Conservation (phyloP, 2,888 invertebrate genomes). For the Perdita meconis region DNA sequence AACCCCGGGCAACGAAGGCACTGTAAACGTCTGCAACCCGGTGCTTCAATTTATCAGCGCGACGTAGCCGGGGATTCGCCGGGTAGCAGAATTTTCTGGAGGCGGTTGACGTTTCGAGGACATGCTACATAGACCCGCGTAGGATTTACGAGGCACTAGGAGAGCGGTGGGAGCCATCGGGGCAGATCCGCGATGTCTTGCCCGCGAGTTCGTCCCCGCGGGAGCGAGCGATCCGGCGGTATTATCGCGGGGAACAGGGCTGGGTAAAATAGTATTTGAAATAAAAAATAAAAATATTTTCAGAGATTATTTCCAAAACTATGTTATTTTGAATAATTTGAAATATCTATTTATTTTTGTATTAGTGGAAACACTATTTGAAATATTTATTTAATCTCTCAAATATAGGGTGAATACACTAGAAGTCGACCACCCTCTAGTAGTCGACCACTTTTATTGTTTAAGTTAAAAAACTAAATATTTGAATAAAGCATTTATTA, state of each 20-base stretch:
- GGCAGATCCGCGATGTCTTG: constrained; percentile 36
- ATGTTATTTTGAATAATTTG: no score
- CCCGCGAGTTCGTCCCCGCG: constrained; percentile 30
- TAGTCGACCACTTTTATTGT: no score
- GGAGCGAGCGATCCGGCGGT: constrained; percentile 41
- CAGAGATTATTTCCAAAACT: no score
- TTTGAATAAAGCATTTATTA: no score
- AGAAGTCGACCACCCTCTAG: no score
- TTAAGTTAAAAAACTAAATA: no score
- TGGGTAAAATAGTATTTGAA: no score
- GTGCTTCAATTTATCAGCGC: constrained; percentile 28
- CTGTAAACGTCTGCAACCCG: constrained; percentile 4
- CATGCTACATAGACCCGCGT: constrained; percentile 5
- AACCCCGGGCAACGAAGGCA: neutral
- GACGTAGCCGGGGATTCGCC: constrained; percentile 19
- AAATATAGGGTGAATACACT: no score
- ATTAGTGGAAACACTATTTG: no score
- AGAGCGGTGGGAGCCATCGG: neutral
- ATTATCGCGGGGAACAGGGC: constrained; percentile 54
- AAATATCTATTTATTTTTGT: no score
- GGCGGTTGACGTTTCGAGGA: constrained; percentile 35
- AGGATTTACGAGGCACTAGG: constrained; percentile 2
- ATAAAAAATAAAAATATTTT: no score
- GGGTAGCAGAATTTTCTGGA: neutral
- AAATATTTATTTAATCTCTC: no score